Evolutionary conservation across 2,113 vertebrate species (phyloP).

Genomic region (Aldabrachelys gigantea): DNA sequence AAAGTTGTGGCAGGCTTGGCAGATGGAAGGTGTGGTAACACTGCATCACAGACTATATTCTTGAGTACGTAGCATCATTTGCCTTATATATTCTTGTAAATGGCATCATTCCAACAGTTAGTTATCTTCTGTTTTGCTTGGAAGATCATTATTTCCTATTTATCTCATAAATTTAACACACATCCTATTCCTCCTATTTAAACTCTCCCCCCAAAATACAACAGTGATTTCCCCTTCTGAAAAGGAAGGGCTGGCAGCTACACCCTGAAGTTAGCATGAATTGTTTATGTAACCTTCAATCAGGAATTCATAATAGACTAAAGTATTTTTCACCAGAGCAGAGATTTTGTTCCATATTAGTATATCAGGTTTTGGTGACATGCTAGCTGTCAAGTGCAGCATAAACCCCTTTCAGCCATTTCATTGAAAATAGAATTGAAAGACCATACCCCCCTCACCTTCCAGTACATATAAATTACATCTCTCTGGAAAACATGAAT

Average conservation of each 20-base stretch:
- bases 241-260: slow-evolving; percentile 74
- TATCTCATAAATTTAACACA: slow-evolving; percentile 69
- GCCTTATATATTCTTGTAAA: neutral
- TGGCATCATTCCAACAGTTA: slow-evolving; percentile 55
- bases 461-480: neutral
- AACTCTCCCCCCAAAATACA: slow-evolving; percentile 61
- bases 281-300: slow-evolving; percentile 76
- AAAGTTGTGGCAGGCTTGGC: neutral
- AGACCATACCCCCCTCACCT: neutral
- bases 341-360: slow-evolving; percentile 42
- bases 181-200: slow-evolving; percentile 69
- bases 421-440: slow-evolving; percentile 2
- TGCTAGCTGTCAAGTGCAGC: neutral
- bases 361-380: neutral
- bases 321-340: slow-evolving; percentile 51
- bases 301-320: slow-evolving; percentile 46
- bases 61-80: neutral
- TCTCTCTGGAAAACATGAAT: neutral
- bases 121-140: slow-evolving; percentile 74
- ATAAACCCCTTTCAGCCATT: neutral
- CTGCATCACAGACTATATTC: neutral
- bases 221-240: slow-evolving; percentile 66
- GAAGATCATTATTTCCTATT: slow-evolving; percentile 74
- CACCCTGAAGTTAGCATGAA: slow-evolving; percentile 60
- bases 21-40: neutral